Evolutionary conservation across 2,797 vertebrate species (phyloP).

Genomic region (Phyllotis vaccarum): DNA sequence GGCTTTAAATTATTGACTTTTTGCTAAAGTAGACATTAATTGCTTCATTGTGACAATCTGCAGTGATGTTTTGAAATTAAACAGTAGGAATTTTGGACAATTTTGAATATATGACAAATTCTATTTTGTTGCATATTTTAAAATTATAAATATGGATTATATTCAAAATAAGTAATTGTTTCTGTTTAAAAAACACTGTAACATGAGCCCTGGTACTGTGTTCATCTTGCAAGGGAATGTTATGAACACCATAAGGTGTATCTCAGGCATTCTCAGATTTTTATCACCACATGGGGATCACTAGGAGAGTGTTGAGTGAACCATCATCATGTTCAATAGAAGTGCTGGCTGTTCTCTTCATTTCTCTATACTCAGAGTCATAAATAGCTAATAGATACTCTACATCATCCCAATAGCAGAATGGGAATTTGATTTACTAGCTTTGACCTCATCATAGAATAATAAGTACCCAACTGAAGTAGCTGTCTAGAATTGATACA

Average conservation of each 20-base stretch:
- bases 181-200: background rate
- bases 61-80: background rate
- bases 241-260: background rate
- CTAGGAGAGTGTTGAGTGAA: background rate
- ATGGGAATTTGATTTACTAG: slow-evolving; percentile 69
- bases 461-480: slow-evolving; percentile 56
- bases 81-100: background rate
- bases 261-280: background rate
- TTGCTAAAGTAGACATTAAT: background rate
- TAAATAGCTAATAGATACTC: slow-evolving; percentile 65
- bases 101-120: background rate
- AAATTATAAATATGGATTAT: background rate
- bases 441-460: slow-evolving; percentile 61
- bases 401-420: slow-evolving; percentile 54
- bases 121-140: background rate
- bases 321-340: slow-evolving; percentile 34
- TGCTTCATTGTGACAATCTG: background rate
- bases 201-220: background rate
- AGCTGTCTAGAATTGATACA: slow-evolving; percentile 34
- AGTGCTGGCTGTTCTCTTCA: slow-evolving; percentile 42
- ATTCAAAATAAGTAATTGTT: background rate
- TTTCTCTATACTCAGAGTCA: slow-evolving; percentile 39
- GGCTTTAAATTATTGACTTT: background rate
- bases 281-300: background rate
- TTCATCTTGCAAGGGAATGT: background rate